Conservation (phyloP, 2,888 invertebrate genomes). For the Tipula vernalis region DNA sequence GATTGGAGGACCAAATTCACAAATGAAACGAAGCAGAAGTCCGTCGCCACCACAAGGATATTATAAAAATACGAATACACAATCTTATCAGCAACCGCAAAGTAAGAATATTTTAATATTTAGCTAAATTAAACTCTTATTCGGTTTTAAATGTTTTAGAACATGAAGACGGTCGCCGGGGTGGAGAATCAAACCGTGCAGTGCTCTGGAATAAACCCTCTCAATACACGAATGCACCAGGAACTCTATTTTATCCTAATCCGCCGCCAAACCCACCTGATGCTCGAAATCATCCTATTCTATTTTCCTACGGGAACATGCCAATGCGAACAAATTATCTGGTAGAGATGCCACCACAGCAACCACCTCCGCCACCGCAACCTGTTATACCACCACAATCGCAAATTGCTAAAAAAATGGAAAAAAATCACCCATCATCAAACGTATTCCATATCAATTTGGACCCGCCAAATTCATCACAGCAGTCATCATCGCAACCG, state of each 20-base stretch:
- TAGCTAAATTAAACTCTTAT: background rate
- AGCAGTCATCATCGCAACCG: background rate
- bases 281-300: slow-evolving; percentile 25
- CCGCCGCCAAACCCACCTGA: slow-evolving; percentile 36
- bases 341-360: slow-evolving; percentile 27
- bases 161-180: slow-evolving; percentile 67
- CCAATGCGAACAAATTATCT: slow-evolving; percentile 31
- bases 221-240: slow-evolving; percentile 38
- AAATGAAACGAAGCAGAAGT: slow-evolving; percentile 42
- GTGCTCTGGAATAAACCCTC: slow-evolving; percentile 67
- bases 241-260: slow-evolving; percentile 40
- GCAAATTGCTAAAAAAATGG: slow-evolving; percentile 21
- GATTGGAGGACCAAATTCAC: slow-evolving; percentile 23
- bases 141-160: slow-evolving; percentile 36
- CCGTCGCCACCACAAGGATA: slow-evolving; percentile 40
- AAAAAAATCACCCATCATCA: slow-evolving; percentile 23
- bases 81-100: slow-evolving; percentile 25
- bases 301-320: slow-evolving; percentile 27
- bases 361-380: slow-evolving; percentile 20
- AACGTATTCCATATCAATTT: slow-evolving; percentile 34
- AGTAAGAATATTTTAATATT: slow-evolving; percentile 25
- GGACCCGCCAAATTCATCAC: slow-evolving; percentile 29
- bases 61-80: slow-evolving; percentile 25
- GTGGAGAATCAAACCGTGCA: slow-evolving; percentile 64
- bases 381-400: slow-evolving; percentile 16